Conservation (phyloP, 92 coral and sea anemone genomes). For the Meandrina meandrites region DNA sequence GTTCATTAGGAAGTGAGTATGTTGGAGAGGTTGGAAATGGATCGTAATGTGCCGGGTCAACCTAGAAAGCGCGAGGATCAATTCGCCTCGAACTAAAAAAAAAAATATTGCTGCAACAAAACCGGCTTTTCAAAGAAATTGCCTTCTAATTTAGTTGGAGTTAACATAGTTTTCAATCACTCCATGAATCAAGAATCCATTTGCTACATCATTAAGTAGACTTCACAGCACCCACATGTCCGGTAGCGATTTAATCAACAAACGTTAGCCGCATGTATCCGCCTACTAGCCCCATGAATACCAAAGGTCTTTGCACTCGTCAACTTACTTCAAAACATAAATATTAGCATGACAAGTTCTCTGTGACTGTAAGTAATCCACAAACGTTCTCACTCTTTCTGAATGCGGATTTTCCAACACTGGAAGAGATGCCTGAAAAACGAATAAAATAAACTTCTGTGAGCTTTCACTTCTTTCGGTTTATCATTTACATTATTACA, state of each 20-base stretch:
- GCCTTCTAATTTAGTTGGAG: background rate
- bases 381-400: constrained; percentile 76
- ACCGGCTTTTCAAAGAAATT: too few species aligned
- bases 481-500: background rate
- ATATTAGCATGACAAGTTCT: constrained; percentile 87
- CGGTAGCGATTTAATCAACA: background rate
- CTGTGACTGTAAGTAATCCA: constrained; percentile 87
- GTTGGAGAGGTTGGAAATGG: background rate
- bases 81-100: background rate
- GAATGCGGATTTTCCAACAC: constrained; percentile 84
- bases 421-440: constrained; percentile 86
- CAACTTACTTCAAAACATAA: constrained; percentile 78
- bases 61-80: background rate
- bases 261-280: too few species aligned
- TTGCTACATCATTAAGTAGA: too few species aligned
- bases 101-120: background rate
- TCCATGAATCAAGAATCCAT: background rate
- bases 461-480: background rate
- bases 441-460: background rate
- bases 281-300: background rate
- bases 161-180: too few species aligned
- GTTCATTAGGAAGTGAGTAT: background rate
- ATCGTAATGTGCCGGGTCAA: background rate
- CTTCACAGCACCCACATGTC: background rate
- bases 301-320: background rate